These are phyloP conservation scores for Melanocharis versteri DNA, from an alignment of 2,113 vertebrate species.

Conservation along the genomic window DNA sequence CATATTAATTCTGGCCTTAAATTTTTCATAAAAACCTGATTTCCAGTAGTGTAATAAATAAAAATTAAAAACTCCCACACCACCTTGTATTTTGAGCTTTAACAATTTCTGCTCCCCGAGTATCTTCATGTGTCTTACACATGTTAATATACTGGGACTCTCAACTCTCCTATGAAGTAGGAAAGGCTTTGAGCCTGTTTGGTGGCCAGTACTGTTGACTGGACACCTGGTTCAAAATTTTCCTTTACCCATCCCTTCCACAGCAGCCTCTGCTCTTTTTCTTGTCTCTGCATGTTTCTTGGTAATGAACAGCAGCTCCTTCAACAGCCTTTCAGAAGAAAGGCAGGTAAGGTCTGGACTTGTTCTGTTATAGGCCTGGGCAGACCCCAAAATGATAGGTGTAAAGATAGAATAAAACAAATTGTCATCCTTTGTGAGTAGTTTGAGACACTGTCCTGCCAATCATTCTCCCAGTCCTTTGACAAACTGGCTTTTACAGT, in stretches of 20 bases:
- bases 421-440: not conserved
- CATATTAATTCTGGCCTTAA: not conserved
- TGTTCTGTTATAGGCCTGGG: not conserved
- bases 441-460: not conserved
- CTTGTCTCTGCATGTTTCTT: not conserved
- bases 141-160: not conserved
- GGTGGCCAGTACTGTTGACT: not conserved
- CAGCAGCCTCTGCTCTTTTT: not conserved
- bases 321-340: not conserved
- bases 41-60: not conserved
- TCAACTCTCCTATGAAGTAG: not conserved
- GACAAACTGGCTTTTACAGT: not conserved
- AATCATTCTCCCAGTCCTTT: not conserved
- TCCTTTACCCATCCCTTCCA: not conserved
- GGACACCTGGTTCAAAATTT: not conserved
- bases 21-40: not conserved
- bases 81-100: not conserved
- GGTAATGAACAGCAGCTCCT: not conserved
- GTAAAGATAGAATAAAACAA: not conserved
- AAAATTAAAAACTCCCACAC: rapidly evolving
- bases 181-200: not conserved
- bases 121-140: not conserved
- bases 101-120: not conserved
- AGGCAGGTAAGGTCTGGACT: not conserved
- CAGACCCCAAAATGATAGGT: not conserved